Base-by-base conservation (phyloP, 2,797 vertebrate species). In the Eulemur rubriventer region DNA sequence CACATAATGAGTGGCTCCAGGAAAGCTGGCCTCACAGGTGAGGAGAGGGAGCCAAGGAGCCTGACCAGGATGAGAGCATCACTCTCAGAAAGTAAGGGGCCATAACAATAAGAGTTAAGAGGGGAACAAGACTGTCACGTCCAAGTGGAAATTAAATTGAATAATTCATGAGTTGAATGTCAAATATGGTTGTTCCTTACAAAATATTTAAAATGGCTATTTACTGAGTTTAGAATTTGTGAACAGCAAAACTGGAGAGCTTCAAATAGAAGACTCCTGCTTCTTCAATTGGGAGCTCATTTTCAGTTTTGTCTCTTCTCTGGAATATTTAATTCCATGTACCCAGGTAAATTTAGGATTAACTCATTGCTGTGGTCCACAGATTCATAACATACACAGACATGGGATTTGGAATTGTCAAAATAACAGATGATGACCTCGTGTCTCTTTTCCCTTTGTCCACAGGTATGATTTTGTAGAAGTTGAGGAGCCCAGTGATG, bases 391-490 rank as follows among this genome's bases (percentile, higher is more conserved):
- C 28, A 41, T 35, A 26, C 1, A 22, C 2, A 24, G 14, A 61
- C 18, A 4, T 33, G 22, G 59, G 59, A 52, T 59, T 76, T 46
- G 57, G 35, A 41, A 35, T 91, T 72, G 35, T 11, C 57, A 41
- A 35, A 82, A 43, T 52, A 50, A 43, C 20, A 69, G 72, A 33
- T 61, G 9, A 20, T 89, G 85, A 79, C 41, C 26, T 78, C 59
- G 0, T 78, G n/a, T 85, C 22, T 52, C 38, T 96, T 89, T 88
- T 67, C 0, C 95, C 95, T 92, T 94, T 95, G 96, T 55, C 46
- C 96, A 57, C 97, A 99, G 99, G 99, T 99, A 99, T 98, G 99
- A 99, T 98, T 99, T 99, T 98, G 99, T 99, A 98, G 99, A 99
- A 98, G 98, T 99, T 73, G 99, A 99, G 98, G 99, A 99, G 81